Conservation (phyloP, 2,113 vertebrate genomes). For the Ancistrus triradiatus region DNA sequence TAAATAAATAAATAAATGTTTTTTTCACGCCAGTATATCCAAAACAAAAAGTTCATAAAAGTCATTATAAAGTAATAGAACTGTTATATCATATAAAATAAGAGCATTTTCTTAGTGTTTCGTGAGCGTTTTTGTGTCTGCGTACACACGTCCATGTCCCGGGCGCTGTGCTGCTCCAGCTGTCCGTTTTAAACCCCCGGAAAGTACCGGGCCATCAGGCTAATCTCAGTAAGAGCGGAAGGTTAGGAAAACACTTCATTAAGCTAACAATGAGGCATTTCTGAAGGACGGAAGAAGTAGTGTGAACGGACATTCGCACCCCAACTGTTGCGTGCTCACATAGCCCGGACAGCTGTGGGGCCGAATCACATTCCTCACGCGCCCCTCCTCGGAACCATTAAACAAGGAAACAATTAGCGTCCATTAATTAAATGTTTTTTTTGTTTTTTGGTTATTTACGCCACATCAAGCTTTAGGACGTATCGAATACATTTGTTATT, state of each 20-base stretch:
- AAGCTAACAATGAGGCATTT: slow-evolving; percentile 71
- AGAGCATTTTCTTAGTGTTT: no score
- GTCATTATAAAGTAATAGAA: no score
- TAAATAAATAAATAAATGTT: no score
- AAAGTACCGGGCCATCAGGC: slow-evolving; percentile 41
- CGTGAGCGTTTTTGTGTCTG: no score
- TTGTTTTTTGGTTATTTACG: no score
- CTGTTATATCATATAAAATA: no score
- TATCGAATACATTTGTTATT: no score
- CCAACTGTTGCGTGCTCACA: slow-evolving; percentile 67
- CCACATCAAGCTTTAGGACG: no score
- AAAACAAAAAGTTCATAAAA: no score
- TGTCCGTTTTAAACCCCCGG: slow-evolving; percentile 31
- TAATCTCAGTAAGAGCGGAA: slow-evolving; percentile 50
- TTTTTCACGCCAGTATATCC: no score
- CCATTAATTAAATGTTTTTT: no score
- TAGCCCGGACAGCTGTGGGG: slow-evolving; percentile 69
- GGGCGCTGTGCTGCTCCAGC: neutral
- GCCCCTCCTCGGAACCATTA: slow-evolving; percentile 64
- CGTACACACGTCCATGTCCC: neutral
- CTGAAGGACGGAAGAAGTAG: slow-evolving; percentile 60
- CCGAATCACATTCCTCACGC: slow-evolving; percentile 60
- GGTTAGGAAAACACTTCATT: slow-evolving; percentile 68
- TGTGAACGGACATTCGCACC: slow-evolving; percentile 68
- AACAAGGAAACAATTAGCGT: slow-evolving; percentile 76